phyloP scores from a whole-genome alignment of 1,140 invertebrate genomes.

The Cotesia glomerata region DNA sequence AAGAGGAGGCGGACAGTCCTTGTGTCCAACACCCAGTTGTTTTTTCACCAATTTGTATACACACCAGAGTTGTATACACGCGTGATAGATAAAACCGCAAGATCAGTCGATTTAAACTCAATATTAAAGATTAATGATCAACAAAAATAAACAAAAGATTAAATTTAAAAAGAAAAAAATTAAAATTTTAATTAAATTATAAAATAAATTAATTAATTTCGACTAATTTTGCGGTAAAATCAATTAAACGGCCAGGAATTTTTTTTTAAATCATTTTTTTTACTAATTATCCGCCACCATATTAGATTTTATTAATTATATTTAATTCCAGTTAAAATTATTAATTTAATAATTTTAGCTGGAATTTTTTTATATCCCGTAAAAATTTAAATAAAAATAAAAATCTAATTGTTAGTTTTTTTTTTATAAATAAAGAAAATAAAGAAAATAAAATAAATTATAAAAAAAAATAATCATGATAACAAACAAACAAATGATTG shows the following conservation, averaged over 20 bases:
- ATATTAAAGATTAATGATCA: conserved; percentile 10
- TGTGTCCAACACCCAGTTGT: conserved; percentile 65
- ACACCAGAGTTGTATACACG: conserved; percentile 49
- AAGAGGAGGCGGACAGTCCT: conserved; percentile 89
- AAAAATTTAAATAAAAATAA: no score
- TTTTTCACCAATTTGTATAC: conserved; percentile 46
- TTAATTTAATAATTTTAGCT: neutral
- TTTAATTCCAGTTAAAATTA: neutral
- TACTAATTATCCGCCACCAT: conserved; percentile 1
- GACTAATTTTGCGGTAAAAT: conserved; percentile 48
- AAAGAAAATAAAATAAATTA: conserved; percentile 16
- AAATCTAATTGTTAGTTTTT: no score
- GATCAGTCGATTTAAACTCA: conserved; percentile 49
- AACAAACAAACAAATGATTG: conserved; percentile 30
- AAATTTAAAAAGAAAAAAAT: conserved; percentile 1
- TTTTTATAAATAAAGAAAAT: neutral
- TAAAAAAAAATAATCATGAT: conserved; percentile 23
- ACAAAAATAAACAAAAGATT: neutral
- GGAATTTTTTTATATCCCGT: no score
- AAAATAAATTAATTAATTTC: conserved; percentile 11
- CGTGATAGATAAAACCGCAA: conserved; percentile 58
- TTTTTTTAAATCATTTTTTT: conserved; percentile 19
- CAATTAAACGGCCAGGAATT: conserved; percentile 6
- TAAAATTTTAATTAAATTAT: neutral
- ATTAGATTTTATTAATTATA: neutral